Conservation (phyloP, 2,113 vertebrate genomes). For the Bubo scandiacus region DNA sequence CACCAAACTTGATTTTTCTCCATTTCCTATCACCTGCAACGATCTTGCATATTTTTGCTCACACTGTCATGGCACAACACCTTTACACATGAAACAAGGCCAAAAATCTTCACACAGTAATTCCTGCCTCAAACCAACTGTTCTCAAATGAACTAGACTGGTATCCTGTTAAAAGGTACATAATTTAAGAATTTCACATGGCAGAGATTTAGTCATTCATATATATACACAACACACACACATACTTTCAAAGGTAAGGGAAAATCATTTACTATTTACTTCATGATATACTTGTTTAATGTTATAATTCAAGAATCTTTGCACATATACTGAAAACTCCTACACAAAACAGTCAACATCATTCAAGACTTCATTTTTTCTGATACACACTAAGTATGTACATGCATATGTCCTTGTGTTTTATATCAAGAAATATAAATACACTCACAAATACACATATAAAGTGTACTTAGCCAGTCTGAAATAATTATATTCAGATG, state of each 20-base stretch:
- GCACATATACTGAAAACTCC: neutral
- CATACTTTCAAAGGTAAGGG: neutral
- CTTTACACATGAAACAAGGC: neutral
- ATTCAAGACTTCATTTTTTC: neutral
- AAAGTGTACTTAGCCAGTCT: neutral
- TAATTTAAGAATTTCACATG: neutral
- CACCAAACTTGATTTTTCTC: neutral
- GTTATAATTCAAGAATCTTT: neutral
- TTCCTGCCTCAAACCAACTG: neutral
- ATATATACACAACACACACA: neutral
- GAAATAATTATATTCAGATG: neutral
- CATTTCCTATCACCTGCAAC: neutral
- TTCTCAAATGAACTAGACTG: neutral
- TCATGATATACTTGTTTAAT: neutral
- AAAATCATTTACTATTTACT: neutral
- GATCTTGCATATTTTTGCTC: neutral
- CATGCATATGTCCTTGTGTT: neutral
- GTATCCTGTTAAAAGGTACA: neutral
- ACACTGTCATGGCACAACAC: rapidly evolving
- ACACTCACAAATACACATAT: neutral
- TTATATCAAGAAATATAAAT: neutral
- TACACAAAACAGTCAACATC: neutral
- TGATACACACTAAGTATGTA: neutral
- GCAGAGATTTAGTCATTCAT: neutral
- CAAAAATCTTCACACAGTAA: neutral